Conservation (phyloP, 2,113 vertebrate species). For the Catharus fuscescens region DNA sequence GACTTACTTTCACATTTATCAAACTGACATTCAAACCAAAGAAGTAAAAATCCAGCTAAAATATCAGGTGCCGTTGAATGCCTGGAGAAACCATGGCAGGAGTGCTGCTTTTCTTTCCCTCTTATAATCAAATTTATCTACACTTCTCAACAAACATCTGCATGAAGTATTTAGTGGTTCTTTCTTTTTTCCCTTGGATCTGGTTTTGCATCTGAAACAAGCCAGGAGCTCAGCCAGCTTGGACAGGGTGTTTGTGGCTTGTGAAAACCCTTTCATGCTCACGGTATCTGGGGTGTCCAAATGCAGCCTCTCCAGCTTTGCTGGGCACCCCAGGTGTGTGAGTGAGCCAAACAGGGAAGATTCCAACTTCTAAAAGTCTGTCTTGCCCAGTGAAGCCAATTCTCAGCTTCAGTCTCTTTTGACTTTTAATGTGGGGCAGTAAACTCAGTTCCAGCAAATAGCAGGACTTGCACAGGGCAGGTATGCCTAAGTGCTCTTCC, state of each 20-base stretch:
- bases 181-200: conserved; percentile 7
- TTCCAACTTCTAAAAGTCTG: background rate
- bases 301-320: background rate
- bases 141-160: conserved; percentile 4
- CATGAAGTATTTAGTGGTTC: background rate
- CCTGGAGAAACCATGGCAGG: conserved; percentile 18
- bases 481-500: background rate
- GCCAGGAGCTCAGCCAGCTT: background rate
- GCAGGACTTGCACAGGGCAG: background rate
- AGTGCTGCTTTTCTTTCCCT: conserved; percentile 18
- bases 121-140: conserved; percentile 22
- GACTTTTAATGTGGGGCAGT: background rate
- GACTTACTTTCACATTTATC: conserved; percentile 62
- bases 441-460: background rate
- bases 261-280: conserved; percentile 1
- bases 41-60: conserved; percentile 53
- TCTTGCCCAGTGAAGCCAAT: background rate
- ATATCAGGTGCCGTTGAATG: conserved; percentile 43
- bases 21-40: conserved; percentile 60
- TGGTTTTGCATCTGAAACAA: conserved; percentile 12
- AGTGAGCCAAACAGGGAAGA: background rate
- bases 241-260: background rate
- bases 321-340: background rate
- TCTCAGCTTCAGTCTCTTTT: background rate
- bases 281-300: background rate